phyloP scores from a whole-genome alignment of 2,113 vertebrate species.

The Vireo altiloquus region DNA sequence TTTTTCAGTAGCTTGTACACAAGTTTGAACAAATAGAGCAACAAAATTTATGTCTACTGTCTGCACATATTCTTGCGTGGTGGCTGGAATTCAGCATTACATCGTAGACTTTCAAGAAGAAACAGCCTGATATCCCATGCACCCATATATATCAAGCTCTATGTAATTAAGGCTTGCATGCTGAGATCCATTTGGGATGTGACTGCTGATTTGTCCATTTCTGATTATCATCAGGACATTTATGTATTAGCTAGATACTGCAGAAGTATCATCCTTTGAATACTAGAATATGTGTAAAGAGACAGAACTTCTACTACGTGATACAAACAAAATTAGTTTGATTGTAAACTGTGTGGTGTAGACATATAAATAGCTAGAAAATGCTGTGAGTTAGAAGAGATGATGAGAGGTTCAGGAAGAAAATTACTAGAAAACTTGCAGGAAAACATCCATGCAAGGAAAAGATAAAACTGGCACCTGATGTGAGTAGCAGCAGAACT shows the following conservation, averaged over 20 bases:
- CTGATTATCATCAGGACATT: neutral
- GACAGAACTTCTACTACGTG: neutral
- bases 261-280: neutral
- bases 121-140: neutral
- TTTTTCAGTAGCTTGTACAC: neutral
- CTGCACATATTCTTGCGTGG: neutral
- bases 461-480: neutral
- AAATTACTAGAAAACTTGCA: neutral
- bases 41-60: neutral
- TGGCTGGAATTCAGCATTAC: neutral
- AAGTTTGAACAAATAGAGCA: neutral
- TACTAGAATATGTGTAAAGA: neutral
- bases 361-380: neutral
- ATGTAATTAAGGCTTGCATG: neutral
- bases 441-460: neutral
- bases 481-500: neutral
- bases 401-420: neutral
- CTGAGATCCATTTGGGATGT: neutral
- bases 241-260: neutral
- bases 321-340: neutral
- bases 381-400: rapidly evolving
- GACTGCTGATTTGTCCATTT: neutral
- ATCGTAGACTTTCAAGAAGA: neutral
- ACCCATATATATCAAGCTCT: neutral
- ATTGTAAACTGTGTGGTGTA: neutral